Percentiles rank a stretch among this genome's conserved stretches.
Evolutionary conservation across 2,113 vertebrate species (phyloP).

Genomic region (Pungitius pungitius): DNA sequence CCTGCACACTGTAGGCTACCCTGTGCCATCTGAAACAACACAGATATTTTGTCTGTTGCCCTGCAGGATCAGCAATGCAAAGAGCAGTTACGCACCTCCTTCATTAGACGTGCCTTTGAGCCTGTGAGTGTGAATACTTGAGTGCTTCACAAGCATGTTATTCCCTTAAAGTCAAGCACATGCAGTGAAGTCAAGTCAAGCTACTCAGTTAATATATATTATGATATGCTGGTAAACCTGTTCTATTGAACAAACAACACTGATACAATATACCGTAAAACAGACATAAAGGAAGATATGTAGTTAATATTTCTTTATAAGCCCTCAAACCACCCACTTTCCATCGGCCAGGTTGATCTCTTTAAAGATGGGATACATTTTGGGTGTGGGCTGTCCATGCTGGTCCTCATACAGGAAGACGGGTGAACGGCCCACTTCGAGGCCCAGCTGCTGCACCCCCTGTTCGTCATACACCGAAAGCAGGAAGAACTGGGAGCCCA

Average conservation of each 20-base stretch:
- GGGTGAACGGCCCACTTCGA: constrained; percentile 86
- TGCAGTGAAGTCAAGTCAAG: too few relatives aligned
- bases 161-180: too few relatives aligned
- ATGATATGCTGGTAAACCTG: neutral
- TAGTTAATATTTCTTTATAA: neutral
- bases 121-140: constrained; percentile 3
- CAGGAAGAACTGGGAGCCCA: constrained; percentile 84
- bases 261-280: neutral
- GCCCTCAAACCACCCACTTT: constrained; percentile 80
- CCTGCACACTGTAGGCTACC: constrained; percentile 86
- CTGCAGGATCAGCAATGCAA: neutral
- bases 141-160: too few relatives aligned
- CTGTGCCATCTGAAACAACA: constrained; percentile 88
- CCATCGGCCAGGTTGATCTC: constrained; percentile 87
- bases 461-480: constrained; percentile 86
- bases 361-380: constrained; percentile 83
- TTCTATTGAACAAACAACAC: neutral
- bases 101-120: constrained; percentile 6
- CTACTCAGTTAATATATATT: too few relatives aligned
- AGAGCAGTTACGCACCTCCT: constrained; percentile 11
- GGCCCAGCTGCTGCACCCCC: constrained; percentile 86
- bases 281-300: neutral
- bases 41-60: neutral
- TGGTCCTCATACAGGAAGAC: constrained; percentile 88
- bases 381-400: constrained; percentile 77